phyloP scores from a whole-genome alignment of 2,797 vertebrate species.

The Cyclura pinguis region DNA sequence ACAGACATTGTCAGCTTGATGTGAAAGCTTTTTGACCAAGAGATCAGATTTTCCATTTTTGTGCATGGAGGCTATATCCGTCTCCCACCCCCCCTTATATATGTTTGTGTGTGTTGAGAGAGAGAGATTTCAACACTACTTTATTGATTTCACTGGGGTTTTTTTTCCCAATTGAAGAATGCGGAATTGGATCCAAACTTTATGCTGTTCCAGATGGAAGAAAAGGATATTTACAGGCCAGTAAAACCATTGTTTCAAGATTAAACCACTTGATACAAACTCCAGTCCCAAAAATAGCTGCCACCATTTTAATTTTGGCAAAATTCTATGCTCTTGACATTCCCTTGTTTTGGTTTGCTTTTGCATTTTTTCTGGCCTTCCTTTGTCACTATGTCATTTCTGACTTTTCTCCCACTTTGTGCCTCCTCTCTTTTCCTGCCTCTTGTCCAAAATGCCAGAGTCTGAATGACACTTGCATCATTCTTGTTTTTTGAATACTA shows the following conservation, averaged over 20 bases:
- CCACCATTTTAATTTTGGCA: background rate
- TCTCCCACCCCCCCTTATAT: background rate
- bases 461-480: background rate
- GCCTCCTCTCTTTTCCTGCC: background rate
- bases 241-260: conserved; percentile 37
- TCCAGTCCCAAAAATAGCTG: conserved; percentile 30
- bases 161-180: conserved; percentile 60
- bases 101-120: no score
- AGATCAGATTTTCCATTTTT: conserved; percentile 53
- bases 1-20: conserved; percentile 36
- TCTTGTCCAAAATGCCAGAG: background rate
- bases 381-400: background rate
- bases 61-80: background rate
- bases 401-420: conserved; percentile 1
- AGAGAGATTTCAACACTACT: background rate
- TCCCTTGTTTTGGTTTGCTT: background rate
- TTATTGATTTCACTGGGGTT: conserved; percentile 56
- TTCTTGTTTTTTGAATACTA: background rate
- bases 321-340: conserved; percentile 4
- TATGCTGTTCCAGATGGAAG: conserved; percentile 67
- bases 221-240: conserved; percentile 56
- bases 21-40: conserved; percentile 31
- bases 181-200: conserved; percentile 67
- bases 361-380: conserved; percentile 2
- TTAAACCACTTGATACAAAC: conserved; percentile 40